Evolutionary conservation across 92 coral and sea anemone species (phyloP), one percentile per base, ranked within the genome.

Genomic region (Porites cylindrica): DNA sequence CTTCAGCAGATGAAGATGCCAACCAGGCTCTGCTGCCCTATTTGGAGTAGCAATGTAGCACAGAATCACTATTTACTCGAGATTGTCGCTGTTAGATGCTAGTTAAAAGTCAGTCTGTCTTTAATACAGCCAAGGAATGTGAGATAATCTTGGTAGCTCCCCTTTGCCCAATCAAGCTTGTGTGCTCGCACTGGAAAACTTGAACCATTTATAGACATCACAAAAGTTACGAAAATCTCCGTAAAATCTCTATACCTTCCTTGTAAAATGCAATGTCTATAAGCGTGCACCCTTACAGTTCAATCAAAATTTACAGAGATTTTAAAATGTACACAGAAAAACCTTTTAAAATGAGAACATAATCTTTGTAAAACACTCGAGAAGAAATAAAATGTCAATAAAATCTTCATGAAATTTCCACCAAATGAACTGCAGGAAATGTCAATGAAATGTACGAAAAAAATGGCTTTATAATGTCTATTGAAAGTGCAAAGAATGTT

Each of bases 181-280:
- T 66, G 71, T 66, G 24, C 20, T 66, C 68, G 68, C 68, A 64
- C 68, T 64, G 20, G 68, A 64, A 64, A 64, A 64, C 68, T 64
- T 26, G 29, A 26, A 26, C 29, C 1, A 26, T 26, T 26, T 26
- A 26, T 26, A 26, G 29, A 26, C 29, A 26, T 26, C 29, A 26
- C 1, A 26, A 26, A 26, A 26, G 29, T 1, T 26, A 26, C 29
- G 29, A 32, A 32, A 32, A 32, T 32, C 4, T 32, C 43, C 43
- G 5, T 32, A 4, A 32, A 32, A 32, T 32, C 43, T 4, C 43
- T 16, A 24, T 19, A 6, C 23, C 7, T 2, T 64, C 21, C 21
- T 17, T 24, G 21, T 19, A 64, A 19, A 17, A 17, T 23, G 20
- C 68, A 64, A 64, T 16, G 12, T 59, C 12, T 16, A 16, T 7